phyloP scores from a whole-genome alignment of 2,888 invertebrate genomes.

The Suillia variegata region DNA sequence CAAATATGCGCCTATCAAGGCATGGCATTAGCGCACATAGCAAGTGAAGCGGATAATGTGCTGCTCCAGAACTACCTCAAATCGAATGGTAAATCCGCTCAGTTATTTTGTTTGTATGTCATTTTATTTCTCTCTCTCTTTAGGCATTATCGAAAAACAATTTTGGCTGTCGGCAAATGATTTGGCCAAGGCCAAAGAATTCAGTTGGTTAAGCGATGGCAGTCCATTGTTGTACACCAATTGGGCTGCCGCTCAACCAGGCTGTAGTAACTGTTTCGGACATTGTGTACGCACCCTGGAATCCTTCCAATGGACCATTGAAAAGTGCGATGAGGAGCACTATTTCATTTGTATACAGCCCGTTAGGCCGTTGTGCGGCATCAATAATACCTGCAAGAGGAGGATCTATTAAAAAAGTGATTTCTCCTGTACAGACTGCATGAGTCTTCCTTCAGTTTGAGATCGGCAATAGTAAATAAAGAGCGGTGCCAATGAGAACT shows the following conservation, averaged over 20 bases:
- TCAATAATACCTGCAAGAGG: not conserved
- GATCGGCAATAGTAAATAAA: too few relatives aligned
- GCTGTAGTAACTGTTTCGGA: not conserved
- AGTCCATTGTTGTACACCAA: constrained; percentile 30
- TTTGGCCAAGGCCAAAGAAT: constrained; percentile 16
- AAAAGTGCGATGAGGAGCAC: not conserved
- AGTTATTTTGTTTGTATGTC: too few relatives aligned
- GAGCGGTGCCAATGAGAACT: too few relatives aligned
- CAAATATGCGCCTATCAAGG: constrained; percentile 28
- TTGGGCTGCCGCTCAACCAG: constrained; percentile 32
- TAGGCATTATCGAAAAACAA: constrained; percentile 15
- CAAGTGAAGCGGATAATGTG: not conserved
- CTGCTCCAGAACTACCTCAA: not conserved
- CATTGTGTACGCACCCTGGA: constrained; percentile 22
- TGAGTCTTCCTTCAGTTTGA: too few relatives aligned
- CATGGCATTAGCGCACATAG: constrained; percentile 21
- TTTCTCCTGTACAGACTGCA: too few relatives aligned
- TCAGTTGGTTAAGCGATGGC: constrained; percentile 33
- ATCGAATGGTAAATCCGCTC: too few relatives aligned
- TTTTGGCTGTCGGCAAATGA: constrained; percentile 41
- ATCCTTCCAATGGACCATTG: not conserved
- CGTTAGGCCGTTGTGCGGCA: not conserved
- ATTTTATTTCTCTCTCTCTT: too few relatives aligned
- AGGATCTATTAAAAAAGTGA: too few relatives aligned
- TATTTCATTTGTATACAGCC: constrained; percentile 35